These are phyloP conservation scores for Aethes cnicana DNA, from an alignment of 2,888 invertebrate genomes.

Conservation along the genomic window DNA sequence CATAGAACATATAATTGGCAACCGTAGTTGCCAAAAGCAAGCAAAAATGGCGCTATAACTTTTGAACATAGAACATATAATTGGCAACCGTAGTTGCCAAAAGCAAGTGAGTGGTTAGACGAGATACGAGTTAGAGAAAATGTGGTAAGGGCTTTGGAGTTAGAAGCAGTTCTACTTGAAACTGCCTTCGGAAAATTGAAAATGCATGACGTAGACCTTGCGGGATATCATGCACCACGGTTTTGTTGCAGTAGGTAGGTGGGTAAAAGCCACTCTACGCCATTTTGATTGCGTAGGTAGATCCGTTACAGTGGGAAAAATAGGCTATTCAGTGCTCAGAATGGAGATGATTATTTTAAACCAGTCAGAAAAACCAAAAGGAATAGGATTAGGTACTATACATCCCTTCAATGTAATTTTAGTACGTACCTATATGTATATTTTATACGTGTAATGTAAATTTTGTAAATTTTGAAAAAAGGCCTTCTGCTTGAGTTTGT, in stretches of 20 bases:
- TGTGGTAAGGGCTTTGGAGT: conserved; percentile 6
- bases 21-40: too few relatives aligned
- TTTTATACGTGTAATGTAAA: too few relatives aligned
- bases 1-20: too few relatives aligned
- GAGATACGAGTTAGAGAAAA: neutral
- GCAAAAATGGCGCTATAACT: too few relatives aligned
- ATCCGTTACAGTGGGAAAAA: neutral
- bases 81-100: conserved; percentile 17
- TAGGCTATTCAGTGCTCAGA: neutral
- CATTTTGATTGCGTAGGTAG: neutral
- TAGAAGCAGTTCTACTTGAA: conserved; percentile 5
- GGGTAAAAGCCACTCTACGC: neutral
- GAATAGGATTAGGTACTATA: too few relatives aligned
- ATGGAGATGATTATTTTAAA: too few relatives aligned
- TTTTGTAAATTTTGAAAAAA: too few relatives aligned
- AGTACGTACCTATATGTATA: too few relatives aligned
- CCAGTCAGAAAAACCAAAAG: too few relatives aligned
- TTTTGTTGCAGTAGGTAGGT: conserved; percentile 20
- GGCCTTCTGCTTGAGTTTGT: too few relatives aligned
- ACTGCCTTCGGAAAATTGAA: conserved; percentile 17
- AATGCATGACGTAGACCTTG: conserved; percentile 13
- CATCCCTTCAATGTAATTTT: too few relatives aligned
- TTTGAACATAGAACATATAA: too few relatives aligned
- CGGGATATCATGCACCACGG: conserved; percentile 7
- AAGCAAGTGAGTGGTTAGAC: conserved; percentile 16